Conservation (phyloP, 2,113 vertebrate genomes). For the Dryoscopus gambensis region DNA sequence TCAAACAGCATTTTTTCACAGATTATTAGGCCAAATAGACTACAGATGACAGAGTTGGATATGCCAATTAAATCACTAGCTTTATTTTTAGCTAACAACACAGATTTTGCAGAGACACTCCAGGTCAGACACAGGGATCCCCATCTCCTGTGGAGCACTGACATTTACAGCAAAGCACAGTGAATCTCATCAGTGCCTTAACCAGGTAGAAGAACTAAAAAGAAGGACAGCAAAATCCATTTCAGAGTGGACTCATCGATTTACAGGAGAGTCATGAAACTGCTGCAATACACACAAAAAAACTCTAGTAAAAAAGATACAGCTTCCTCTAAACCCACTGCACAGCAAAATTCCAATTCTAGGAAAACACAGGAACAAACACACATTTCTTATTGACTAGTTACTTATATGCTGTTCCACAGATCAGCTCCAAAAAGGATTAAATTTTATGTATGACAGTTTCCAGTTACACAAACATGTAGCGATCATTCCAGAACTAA, state of each 20-base stretch:
- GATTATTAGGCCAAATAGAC: not conserved
- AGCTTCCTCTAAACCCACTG: not conserved
- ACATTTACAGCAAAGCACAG: not conserved
- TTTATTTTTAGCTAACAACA: not conserved
- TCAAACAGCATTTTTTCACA: not conserved
- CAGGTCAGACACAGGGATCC: not conserved
- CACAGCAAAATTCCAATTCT: not conserved
- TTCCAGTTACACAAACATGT: not conserved
- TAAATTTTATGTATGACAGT: not conserved
- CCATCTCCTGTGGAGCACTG: not conserved
- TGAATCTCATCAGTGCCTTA: accelerated
- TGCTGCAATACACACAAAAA: not conserved
- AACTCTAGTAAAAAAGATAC: not conserved
- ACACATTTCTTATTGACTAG: not conserved
- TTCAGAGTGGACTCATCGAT: not conserved
- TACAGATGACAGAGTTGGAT: not conserved
- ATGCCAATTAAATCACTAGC: not conserved
- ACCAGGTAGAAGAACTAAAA: not conserved
- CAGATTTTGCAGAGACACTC: not conserved
- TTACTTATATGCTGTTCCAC: not conserved
- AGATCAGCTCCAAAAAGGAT: not conserved
- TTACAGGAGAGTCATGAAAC: not conserved
- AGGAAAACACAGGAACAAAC: not conserved
- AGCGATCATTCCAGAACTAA: not conserved
- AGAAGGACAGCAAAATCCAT: not conserved